Conservation (phyloP, 2,113 vertebrate genomes). For the Monarcha castaneiventris region DNA sequence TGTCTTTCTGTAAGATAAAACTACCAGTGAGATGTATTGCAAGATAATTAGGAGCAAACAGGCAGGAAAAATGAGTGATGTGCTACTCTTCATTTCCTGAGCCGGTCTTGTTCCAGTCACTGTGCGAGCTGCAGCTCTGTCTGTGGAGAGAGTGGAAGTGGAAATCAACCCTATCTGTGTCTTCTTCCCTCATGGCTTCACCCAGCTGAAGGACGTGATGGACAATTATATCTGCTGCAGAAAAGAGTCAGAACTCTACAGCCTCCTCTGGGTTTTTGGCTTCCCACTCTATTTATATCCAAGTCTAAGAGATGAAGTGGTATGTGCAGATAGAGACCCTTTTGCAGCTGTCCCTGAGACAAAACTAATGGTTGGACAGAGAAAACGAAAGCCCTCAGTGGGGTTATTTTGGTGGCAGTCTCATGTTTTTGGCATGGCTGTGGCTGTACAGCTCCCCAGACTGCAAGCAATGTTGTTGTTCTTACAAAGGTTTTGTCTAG, state of each 20-base stretch:
- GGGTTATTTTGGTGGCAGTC: neutral
- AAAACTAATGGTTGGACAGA: neutral
- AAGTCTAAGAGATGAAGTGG: neutral
- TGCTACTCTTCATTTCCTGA: slow-evolving; percentile 26
- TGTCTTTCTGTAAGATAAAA: slow-evolving; percentile 32
- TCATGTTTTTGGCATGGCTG: neutral
- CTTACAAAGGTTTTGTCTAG: neutral
- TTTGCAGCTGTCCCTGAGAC: neutral
- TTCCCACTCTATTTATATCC: neutral
- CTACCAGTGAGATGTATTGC: slow-evolving; percentile 22
- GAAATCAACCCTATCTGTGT: neutral
- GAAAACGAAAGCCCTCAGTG: neutral
- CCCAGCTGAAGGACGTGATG: neutral
- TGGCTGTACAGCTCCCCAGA: neutral
- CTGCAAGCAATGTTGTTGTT: neutral
- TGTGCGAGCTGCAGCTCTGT: neutral
- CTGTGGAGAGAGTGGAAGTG: neutral
- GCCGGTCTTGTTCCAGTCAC: neutral
- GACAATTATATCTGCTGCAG: neutral
- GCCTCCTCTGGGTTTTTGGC: neutral
- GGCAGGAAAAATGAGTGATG: slow-evolving; percentile 36
- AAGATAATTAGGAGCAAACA: slow-evolving; percentile 46
- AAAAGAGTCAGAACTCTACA: neutral
- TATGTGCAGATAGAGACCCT: neutral
- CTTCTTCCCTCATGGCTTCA: neutral